These are phyloP conservation scores for Hiodon tergisus DNA, from an alignment of 2,113 vertebrate species.

Conservation along the genomic window DNA sequence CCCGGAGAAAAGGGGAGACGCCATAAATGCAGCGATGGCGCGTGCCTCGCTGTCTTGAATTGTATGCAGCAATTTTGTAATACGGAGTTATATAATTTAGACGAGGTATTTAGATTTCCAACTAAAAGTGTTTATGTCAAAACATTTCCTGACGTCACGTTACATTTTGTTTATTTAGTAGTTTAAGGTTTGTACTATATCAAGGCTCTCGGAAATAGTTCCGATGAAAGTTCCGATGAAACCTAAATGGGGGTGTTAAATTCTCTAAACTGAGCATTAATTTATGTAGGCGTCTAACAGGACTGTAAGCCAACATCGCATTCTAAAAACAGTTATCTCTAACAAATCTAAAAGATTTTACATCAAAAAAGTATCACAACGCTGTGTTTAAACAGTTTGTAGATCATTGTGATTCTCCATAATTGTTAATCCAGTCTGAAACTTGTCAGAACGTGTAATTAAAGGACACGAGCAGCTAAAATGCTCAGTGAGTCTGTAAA, in stretches of 20 bases:
- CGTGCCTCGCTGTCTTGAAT: neutral
- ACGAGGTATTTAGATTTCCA: neutral
- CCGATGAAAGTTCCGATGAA: too few species aligned
- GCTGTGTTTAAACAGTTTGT: too few species aligned
- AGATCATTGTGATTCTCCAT: neutral
- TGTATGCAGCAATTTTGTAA: neutral
- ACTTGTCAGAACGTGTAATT: neutral
- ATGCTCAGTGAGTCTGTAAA: too few species aligned
- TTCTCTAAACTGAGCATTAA: too few species aligned
- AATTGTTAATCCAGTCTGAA: neutral
- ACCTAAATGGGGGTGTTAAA: too few species aligned
- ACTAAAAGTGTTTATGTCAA: neutral
- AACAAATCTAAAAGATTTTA: too few species aligned
- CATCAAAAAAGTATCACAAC: too few species aligned
- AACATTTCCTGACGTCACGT: neutral
- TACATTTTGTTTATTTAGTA: neutral
- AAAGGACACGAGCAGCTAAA: too few species aligned
- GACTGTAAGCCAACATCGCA: too few species aligned
- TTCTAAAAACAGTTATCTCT: too few species aligned
- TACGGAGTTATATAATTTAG: neutral
- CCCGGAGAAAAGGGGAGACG: neutral
- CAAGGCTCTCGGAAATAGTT: too few species aligned
- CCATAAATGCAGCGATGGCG: neutral
- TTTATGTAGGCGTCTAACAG: too few species aligned
- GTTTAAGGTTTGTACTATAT: neutral